A percentile compares a stretch with the other conserved stretches of the same genome.
These are phyloP conservation scores for Cettia cetti DNA, from an alignment of 2,113 vertebrate genomes.

Conservation along the genomic window DNA sequence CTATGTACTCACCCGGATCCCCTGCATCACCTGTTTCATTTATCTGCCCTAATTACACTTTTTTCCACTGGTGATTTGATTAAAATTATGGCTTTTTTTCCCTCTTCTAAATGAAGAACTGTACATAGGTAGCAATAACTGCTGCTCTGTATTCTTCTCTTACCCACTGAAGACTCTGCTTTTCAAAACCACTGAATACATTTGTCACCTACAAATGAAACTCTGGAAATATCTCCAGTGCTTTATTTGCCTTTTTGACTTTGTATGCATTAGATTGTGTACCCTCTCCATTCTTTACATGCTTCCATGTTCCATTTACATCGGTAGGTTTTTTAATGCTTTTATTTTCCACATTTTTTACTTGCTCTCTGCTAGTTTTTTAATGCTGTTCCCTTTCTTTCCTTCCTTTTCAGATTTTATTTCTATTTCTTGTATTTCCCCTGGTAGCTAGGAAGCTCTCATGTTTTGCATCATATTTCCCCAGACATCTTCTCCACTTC, in stretches of 20 bases:
- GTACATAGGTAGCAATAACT: not conserved
- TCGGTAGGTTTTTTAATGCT: not conserved
- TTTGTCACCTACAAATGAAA: not conserved
- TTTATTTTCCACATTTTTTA: not conserved
- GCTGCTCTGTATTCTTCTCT: not conserved
- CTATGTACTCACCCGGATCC: not conserved
- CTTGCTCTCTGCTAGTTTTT: not conserved
- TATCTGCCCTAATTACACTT: not conserved
- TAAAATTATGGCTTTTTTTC: not conserved
- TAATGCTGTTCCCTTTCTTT: not conserved
- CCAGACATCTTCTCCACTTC: constrained; percentile 11
- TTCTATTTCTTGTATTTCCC: not conserved
- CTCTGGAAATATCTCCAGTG: not conserved
- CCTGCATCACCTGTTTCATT: not conserved
- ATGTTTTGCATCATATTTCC: not conserved
- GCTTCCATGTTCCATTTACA: not conserved
- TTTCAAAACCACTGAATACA: not conserved
- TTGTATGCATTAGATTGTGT: not conserved
- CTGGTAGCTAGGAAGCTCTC: not conserved
- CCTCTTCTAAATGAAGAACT: not conserved
- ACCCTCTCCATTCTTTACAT: not conserved
- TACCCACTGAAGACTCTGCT: not conserved
- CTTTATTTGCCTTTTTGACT: constrained; percentile 4
- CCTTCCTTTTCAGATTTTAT: not conserved
- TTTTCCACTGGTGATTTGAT: not conserved